Evolutionary conservation across 2,797 vertebrate species (phyloP), one percentile per base, ranked within the genome.

Genomic region (Syngnathus rostellatus): DNA sequence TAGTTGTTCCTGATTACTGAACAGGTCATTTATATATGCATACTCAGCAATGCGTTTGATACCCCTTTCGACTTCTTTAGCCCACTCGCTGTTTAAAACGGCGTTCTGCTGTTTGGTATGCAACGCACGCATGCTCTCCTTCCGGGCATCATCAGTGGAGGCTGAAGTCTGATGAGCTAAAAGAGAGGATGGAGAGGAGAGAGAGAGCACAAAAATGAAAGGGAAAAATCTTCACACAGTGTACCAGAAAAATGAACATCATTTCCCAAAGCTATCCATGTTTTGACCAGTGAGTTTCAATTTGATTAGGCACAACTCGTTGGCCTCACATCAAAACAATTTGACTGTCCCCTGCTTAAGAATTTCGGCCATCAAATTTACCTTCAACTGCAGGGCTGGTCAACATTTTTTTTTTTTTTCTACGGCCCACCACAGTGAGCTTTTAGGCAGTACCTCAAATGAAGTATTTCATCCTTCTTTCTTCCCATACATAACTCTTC

Each of bases 11-110:
- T 83, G 83, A 88, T 90, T 88, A 84, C 80, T 77, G 83, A 88
- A 85, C 79, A 82, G 87, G 88, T 89, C 86, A 87, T 87, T 85
- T 86, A 79, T 87, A 81, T 85, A 88, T 89, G 86, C 83, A 89
- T 87, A 89, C 89, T 87, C 86, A 88, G 86, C 82, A 84, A 81
- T 38, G 23, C 68, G 77, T 86, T 85, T 85, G 83, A 86, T 83
- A 82, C 80, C 78, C 81, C 75, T 76, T 81, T 83, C 79, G 64
- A 86, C 82, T 82, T 79, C 80, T 85, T 72, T 78, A 76, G 81
- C 78, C 79, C 71, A 76, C 71, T 71, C 73, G 82, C 88, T 87
- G n/a, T 51, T 84, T 77, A 81, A 85, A 81, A 73, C 79, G 78
- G 76, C 76, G 68, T 77, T 68, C 63, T 55, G 40, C 84, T 85